A percentile compares a stretch with the other conserved stretches of the same genome.
Evolutionary conservation across 1,140 invertebrate species (phyloP).

Genomic region (Temnothorax nylanderi): DNA sequence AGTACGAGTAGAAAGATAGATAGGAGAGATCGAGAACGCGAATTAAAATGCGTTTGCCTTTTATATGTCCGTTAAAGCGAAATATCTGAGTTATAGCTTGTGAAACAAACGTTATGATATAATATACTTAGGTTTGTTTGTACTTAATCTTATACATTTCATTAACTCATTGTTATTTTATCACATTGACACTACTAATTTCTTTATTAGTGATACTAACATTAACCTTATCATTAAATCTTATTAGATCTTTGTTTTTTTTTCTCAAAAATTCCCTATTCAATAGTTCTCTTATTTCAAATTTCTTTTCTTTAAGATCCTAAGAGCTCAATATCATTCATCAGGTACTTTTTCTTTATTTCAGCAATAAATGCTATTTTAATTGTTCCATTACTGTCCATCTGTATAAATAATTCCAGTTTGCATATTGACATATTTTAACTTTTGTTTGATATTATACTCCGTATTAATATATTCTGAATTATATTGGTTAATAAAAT

Average conservation of each 20-base stretch:
- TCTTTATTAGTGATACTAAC: not conserved
- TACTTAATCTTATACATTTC: not conserved
- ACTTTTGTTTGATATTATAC: not conserved
- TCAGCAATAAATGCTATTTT: not conserved
- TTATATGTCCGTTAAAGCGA: constrained; percentile 21
- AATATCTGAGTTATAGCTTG: not conserved
- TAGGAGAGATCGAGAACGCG: not conserved
- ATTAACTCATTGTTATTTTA: not conserved
- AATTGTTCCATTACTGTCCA: not conserved
- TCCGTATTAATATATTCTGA: not conserved
- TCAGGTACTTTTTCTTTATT: not conserved
- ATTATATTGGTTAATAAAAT: not conserved
- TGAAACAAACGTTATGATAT: not conserved
- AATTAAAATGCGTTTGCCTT: constrained; percentile 14
- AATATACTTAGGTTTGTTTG: not conserved
- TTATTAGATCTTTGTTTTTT: not conserved
- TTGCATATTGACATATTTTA: not conserved
- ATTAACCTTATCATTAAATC: not conserved
- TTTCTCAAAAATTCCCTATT: not conserved
- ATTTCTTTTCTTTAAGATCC: not conserved
- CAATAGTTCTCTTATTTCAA: not conserved
- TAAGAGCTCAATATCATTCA: not conserved
- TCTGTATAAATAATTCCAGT: not conserved
- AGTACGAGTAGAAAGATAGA: not conserved
- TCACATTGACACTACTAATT: not conserved